Conservation (phyloP, 2,888 invertebrate genomes). For the Drosophila emarginata region DNA sequence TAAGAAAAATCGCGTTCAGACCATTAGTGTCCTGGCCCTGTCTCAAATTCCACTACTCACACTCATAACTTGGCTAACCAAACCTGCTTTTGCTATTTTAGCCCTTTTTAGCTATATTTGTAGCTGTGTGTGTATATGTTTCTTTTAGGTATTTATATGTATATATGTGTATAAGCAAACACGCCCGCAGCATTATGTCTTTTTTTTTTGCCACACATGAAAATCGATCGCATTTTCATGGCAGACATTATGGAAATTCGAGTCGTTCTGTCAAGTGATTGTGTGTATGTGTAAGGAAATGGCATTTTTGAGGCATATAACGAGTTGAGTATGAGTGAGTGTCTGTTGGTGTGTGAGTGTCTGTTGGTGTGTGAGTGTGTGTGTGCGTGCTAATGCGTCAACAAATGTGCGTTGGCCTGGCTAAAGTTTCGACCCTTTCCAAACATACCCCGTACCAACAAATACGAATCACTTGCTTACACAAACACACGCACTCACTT, state of each 20-base stretch:
- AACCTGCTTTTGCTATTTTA: conserved; percentile 59
- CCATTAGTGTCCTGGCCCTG: conserved; percentile 52
- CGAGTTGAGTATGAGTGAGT: conserved; percentile 52
- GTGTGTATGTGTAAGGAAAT: conserved; percentile 63
- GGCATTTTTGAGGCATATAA: conserved; percentile 75
- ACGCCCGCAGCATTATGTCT: conserved; percentile 65
- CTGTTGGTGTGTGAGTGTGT: conserved; percentile 21
- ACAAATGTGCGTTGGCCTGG: conserved; percentile 66
- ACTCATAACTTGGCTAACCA: conserved; percentile 45
- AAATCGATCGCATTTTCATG: conserved; percentile 79
- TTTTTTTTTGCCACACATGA: conserved; percentile 48
- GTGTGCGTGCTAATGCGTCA: conserved; percentile 63
- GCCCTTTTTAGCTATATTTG: conserved; percentile 34
- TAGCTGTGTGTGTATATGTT: conserved; percentile 10
- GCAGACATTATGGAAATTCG: conserved; percentile 80
- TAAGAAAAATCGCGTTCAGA: conserved; percentile 45
- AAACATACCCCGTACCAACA: conserved; percentile 20
- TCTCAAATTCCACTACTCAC: conserved; percentile 15
- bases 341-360: background rate
- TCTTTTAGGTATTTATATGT: conserved; percentile 66
- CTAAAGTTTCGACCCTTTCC: conserved; percentile 47
- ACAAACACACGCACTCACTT: conserved; percentile 15
- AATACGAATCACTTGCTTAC: conserved; percentile 31
- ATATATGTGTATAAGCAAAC: conserved; percentile 23
- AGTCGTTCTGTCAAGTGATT: conserved; percentile 67